These are phyloP conservation scores for Drosophila dives DNA, from an alignment of 2,888 invertebrate genomes.

Conservation along the genomic window DNA sequence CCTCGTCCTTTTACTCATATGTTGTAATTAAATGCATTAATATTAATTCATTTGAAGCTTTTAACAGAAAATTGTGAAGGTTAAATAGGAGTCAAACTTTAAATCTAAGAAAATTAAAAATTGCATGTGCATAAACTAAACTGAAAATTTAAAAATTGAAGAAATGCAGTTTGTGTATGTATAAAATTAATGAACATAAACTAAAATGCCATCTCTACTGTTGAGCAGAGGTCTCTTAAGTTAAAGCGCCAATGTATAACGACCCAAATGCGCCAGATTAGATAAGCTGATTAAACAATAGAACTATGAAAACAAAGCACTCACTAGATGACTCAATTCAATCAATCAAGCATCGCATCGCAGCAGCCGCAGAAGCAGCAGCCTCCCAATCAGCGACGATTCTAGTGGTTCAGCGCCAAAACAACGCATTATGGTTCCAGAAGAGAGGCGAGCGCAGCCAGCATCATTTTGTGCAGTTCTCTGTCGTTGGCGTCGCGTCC, in stretches of 20 bases:
- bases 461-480: slow-evolving; percentile 17
- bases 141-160: background rate
- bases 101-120: background rate
- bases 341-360: slow-evolving; percentile 63
- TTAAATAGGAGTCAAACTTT: slow-evolving; percentile 4
- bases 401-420: slow-evolving; percentile 40
- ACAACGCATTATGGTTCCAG: slow-evolving; percentile 19
- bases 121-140: background rate
- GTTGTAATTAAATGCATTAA: slow-evolving; percentile 1
- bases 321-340: slow-evolving; percentile 62
- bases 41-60: background rate
- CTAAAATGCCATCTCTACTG: background rate
- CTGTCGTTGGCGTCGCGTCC: slow-evolving; percentile 36
- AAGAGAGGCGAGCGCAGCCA: slow-evolving; percentile 8
- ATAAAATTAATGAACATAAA: background rate
- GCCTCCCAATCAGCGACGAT: slow-evolving; percentile 58
- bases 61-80: slow-evolving; percentile 11
- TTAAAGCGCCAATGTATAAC: slow-evolving; percentile 13
- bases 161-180: background rate
- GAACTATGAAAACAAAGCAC: slow-evolving; percentile 42
- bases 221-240: slow-evolving; percentile 5
- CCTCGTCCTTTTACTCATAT: slow-evolving; percentile 18
- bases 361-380: slow-evolving; percentile 9
- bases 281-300: slow-evolving; percentile 72
- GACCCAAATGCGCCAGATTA: slow-evolving; percentile 65